These are phyloP conservation scores for Drosophila histrio DNA, from an alignment of 2,888 invertebrate species.

Conservation along the genomic window DNA sequence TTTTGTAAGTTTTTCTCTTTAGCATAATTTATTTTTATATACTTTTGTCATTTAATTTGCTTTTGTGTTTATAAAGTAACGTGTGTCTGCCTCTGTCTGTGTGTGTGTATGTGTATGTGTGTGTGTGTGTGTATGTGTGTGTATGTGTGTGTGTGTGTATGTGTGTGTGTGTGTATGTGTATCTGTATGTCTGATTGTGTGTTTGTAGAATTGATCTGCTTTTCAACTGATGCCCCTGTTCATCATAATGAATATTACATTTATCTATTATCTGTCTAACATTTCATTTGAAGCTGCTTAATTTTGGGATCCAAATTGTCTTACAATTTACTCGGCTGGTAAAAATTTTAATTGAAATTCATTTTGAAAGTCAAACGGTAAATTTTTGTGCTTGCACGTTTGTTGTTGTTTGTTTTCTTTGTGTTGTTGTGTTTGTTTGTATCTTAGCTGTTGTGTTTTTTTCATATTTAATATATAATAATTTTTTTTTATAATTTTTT, in stretches of 20 bases:
- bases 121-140: conserved; percentile 25
- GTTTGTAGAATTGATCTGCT: conserved; percentile 35
- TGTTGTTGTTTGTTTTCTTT: conserved; percentile 32
- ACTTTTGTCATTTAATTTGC: conserved; percentile 79
- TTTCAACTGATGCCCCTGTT: conserved; percentile 31
- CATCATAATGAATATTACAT: conserved; percentile 33
- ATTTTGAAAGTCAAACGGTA: conserved; percentile 53
- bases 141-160: conserved; percentile 25
- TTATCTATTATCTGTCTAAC: conserved; percentile 25
- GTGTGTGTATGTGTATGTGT: conserved; percentile 35
- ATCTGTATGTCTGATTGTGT: conserved; percentile 27
- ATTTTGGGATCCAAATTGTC: conserved; percentile 51
- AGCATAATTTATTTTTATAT: conserved; percentile 80
- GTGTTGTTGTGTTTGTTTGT: conserved; percentile 51
- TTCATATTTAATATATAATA: conserved; percentile 69
- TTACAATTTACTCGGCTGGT: conserved; percentile 62
- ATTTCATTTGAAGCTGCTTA: conserved; percentile 41
- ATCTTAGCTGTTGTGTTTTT: conserved; percentile 44
- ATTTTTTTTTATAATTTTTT: conserved; percentile 45
- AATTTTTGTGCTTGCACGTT: conserved; percentile 67
- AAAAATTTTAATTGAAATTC: conserved; percentile 51
- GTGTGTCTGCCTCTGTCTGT: conserved; percentile 73
- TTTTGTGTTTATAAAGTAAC: conserved; percentile 81
- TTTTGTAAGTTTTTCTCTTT: conserved; percentile 71
- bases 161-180: conserved; percentile 27